Percentiles rank a stretch among this genome's conserved stretches.
Evolutionary conservation across 1,140 invertebrate genomes (phyloP).

Genomic region (Goniozus legneri): DNA sequence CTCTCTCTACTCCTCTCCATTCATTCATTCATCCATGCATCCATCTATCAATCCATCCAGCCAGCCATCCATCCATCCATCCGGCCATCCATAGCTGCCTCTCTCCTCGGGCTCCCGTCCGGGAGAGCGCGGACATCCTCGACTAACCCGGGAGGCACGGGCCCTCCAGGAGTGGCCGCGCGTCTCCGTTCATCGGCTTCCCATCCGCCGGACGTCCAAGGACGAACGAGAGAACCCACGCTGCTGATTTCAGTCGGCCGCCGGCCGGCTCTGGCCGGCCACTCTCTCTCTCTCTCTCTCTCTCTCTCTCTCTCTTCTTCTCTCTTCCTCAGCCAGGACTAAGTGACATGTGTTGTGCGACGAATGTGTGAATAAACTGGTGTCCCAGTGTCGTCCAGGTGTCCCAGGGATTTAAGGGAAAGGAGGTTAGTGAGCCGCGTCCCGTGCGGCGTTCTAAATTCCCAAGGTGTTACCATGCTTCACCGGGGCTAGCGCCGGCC

Average conservation of each 20-base stretch:
- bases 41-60: conserved; percentile 28
- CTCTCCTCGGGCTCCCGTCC: conserved; percentile 40
- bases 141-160: conserved; percentile 48
- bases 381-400: too few species aligned
- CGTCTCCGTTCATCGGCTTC: conserved; percentile 50
- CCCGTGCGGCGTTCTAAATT: neutral
- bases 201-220: conserved; percentile 40
- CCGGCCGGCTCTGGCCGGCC: conserved; percentile 51
- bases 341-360: too few species aligned
- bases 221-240: conserved; percentile 39
- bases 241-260: conserved; percentile 49
- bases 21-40: conserved; percentile 48
- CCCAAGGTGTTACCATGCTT: conserved; percentile 6
- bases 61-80: conserved; percentile 26
- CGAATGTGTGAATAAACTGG: too few species aligned
- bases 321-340: too few species aligned
- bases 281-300: too few species aligned
- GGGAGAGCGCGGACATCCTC: conserved; percentile 48
- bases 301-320: too few species aligned
- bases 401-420: too few species aligned
- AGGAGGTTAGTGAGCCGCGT: too few species aligned
- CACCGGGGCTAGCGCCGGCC: conserved; percentile 30
- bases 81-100: conserved; percentile 26
- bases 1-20: conserved; percentile 55
- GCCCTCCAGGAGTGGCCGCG: conserved; percentile 32